Evolutionary conservation across 2,797 vertebrate genomes (phyloP).

Genomic region (Myotis pilosus): DNA sequence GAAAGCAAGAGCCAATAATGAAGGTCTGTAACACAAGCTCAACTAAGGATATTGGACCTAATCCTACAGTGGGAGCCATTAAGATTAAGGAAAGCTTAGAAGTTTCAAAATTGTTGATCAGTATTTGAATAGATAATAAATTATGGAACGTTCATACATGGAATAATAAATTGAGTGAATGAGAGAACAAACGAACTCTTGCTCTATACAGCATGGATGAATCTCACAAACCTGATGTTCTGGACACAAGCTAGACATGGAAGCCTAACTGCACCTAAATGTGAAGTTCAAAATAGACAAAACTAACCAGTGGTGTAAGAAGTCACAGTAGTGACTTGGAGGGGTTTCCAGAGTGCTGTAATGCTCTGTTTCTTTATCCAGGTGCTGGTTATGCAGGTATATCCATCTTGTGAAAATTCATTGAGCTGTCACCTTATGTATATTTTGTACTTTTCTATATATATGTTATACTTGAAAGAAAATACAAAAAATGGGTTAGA

Average conservation of each 20-base stretch:
- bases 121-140: constrained; percentile 5
- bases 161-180: background rate
- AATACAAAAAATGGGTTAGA: background rate
- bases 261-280: background rate
- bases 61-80: background rate
- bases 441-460: background rate
- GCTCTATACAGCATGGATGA: background rate
- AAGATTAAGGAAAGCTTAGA: background rate
- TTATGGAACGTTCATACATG: background rate
- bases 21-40: background rate
- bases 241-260: background rate
- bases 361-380: background rate
- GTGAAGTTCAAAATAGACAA: constrained; percentile 16
- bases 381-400: background rate
- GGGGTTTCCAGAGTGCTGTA: background rate
- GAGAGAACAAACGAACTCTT: background rate
- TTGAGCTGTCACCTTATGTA: background rate
- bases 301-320: background rate
- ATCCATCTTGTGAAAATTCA: background rate
- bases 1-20: background rate
- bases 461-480: background rate
- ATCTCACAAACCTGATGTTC: background rate
- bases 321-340: background rate
- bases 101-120: constrained; percentile 38
- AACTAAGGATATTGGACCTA: constrained; percentile 2